Evolutionary conservation across 1,140 invertebrate genomes (phyloP), one percentile per base, ranked within the genome.

Genomic region (Saccostrea glomerata): DNA sequence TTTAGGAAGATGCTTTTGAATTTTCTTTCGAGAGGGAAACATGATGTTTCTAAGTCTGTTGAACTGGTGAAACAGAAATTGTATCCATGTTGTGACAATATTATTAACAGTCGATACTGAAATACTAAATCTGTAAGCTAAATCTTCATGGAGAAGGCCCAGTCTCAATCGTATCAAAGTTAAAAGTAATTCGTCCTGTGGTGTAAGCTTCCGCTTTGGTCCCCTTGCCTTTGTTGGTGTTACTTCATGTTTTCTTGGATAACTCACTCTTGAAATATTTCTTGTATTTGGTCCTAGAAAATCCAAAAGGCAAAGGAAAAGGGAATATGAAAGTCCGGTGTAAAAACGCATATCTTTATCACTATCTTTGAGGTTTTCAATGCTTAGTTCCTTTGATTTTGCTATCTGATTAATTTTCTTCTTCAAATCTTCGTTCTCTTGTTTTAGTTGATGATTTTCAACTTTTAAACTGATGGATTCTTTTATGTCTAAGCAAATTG

Each of bases 81-180:
- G 90, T n/a, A 88, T 90, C 90, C 90, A 91, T 47, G 87, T 91
- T 20, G 30, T 63, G 30, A 90, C 30, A 82, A 89, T 85, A 17
- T 73, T 85, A 73, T 86, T 87, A 23, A 90, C 90, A 30, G 36
- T 66, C 20, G 15, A 54, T 25, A 23, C n/a, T 70, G 47, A 40
- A 36, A 88, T 58, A 20, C 54, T 60, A 87, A 91, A 91, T 88
- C 58, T 66, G 77, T 88, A 88, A n/a, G 87, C 55, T 15, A 89
- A 84, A 55, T 86, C 86, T 66, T 85, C 11, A 58, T 89, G 9
- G 20, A 85, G 47, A 47, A 90, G 36, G 17, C 89, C 85, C 55
- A 87, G 63, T 12, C 89, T 30, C 17, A 88, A 66, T 84, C 85
- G 60, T 12, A 90, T 66, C 23, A 90, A 66, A 23, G 89, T 88